phyloP scores from a whole-genome alignment of 2,113 vertebrate genomes.

The Lycocorax pyrrhopterus region DNA sequence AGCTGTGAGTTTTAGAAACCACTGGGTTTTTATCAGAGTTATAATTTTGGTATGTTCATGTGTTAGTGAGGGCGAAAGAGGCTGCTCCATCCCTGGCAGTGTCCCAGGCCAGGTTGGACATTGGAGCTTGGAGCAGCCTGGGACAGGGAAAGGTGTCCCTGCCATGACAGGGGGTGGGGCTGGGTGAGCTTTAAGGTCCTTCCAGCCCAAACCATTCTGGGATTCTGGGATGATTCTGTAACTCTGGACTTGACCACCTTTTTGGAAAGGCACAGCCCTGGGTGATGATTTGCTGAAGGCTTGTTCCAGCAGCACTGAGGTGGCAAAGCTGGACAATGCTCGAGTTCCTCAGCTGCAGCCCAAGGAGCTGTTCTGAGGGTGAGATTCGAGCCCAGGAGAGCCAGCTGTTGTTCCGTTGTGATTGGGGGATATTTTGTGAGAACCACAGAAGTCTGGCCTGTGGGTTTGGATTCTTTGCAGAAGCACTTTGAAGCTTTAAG shows the following conservation, averaged over 20 bases:
- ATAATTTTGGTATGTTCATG: neutral
- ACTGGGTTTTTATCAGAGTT: neutral
- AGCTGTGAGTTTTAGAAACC: neutral
- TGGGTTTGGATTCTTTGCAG: neutral
- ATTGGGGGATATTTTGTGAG: neutral
- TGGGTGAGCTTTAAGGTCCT: neutral
- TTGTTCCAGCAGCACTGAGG: neutral
- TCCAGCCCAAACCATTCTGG: neutral
- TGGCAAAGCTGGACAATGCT: neutral
- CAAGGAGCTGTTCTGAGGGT: neutral
- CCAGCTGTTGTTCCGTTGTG: neutral
- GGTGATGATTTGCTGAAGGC: fast-evolving
- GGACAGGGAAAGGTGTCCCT: neutral
- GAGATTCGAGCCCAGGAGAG: neutral
- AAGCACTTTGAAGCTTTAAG: neutral
- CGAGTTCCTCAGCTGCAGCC: neutral
- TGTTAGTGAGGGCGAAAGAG: neutral
- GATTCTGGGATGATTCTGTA: neutral
- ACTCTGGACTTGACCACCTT: neutral
- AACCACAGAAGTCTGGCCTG: neutral
- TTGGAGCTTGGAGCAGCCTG: neutral
- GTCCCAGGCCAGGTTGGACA: neutral
- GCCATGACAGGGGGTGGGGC: neutral
- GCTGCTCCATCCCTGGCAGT: neutral
- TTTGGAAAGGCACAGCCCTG: neutral